Conservation (phyloP, 2,888 invertebrate genomes). For the Arrhopalites spinosus region DNA sequence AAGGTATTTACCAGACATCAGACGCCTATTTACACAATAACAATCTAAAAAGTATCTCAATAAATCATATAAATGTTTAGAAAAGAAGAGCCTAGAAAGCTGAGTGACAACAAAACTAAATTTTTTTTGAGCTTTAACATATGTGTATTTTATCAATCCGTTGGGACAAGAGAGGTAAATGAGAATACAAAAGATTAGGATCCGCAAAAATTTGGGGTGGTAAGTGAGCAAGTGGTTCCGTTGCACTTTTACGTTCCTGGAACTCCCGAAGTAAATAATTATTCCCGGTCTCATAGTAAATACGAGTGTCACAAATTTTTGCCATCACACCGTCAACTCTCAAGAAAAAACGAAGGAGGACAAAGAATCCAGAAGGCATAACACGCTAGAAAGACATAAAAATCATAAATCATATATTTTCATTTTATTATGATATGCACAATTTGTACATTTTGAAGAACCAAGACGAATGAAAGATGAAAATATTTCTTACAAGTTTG, state of each 20-base stretch:
- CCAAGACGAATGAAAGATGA: neutral
- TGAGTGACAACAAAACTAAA: no score
- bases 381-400: slow-evolving; percentile 71
- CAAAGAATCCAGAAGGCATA: slow-evolving; percentile 92
- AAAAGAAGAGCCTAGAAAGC: no score
- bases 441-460: neutral
- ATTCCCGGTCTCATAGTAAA: slow-evolving; percentile 77
- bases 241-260: slow-evolving; percentile 71
- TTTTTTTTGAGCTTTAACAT: neutral
- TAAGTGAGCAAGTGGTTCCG: slow-evolving; percentile 41
- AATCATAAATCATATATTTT: neutral
- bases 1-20: no score
- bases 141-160: slow-evolving; percentile 46
- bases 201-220: slow-evolving; percentile 47
- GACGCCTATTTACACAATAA: no score
- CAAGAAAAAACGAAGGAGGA: slow-evolving; percentile 86
- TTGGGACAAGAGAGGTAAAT: slow-evolving; percentile 45
- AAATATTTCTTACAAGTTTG: slow-evolving; percentile 78
- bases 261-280: slow-evolving; percentile 82
- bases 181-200: slow-evolving; percentile 47
- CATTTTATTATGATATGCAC: neutral
- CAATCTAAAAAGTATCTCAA: no score
- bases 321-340: slow-evolving; percentile 92
- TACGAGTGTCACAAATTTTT: slow-evolving; percentile 83
- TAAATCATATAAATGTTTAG: no score